phyloP scores from a whole-genome alignment of 2,113 vertebrate species.

The Myotis yumanensis region DNA sequence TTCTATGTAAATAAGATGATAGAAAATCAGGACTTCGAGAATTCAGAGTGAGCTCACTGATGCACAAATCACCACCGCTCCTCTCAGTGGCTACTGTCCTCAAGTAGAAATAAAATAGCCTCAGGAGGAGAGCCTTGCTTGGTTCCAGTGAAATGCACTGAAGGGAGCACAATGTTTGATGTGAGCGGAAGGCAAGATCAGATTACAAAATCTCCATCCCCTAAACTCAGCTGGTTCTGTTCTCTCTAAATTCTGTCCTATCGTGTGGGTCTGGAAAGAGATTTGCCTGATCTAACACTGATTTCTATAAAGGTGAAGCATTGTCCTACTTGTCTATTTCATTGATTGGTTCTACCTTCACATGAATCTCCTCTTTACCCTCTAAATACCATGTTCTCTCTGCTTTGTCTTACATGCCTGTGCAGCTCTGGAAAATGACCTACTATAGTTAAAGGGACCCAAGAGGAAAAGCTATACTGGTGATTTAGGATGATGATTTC shows the following conservation, averaged over 20 bases:
- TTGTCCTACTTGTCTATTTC: background rate
- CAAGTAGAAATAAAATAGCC: background rate
- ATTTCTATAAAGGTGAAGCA: background rate
- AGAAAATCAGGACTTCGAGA: background rate
- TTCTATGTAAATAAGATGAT: background rate
- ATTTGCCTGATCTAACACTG: background rate
- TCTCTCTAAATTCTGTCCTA: background rate
- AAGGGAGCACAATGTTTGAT: background rate
- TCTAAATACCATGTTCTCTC: background rate
- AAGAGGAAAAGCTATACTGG: background rate
- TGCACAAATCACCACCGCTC: background rate
- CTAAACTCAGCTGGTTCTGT: background rate
- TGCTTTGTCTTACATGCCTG: background rate
- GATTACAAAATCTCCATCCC: background rate
- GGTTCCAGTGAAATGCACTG: background rate
- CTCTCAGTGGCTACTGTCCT: background rate
- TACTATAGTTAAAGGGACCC: background rate
- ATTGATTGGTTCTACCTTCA: background rate
- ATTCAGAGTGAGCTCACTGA: background rate
- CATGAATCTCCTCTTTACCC: background rate
- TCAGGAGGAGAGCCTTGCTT: background rate
- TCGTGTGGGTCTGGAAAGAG: background rate
- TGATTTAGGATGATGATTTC: constrained; percentile 24
- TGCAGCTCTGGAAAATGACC: constrained; percentile 45
- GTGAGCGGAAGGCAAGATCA: background rate